These are phyloP conservation scores for Notarius lentiginosus DNA, from an alignment of 2,113 vertebrate species.

Conservation along the genomic window DNA sequence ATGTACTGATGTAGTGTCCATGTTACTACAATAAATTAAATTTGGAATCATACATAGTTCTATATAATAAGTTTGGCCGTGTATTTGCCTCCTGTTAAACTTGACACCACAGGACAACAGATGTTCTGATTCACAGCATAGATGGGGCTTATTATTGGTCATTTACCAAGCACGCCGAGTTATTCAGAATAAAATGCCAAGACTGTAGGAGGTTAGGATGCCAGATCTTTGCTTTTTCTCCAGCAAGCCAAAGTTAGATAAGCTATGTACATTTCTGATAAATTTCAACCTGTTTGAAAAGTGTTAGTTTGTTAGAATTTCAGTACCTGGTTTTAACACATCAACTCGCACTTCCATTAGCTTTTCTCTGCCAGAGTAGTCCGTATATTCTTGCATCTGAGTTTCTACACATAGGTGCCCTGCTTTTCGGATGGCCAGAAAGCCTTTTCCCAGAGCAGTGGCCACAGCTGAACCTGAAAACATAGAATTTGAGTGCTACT, in stretches of 20 bases:
- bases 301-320: not conserved
- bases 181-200: not conserved
- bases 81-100: not conserved
- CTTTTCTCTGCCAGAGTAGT: constrained; percentile 79
- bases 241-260: not conserved
- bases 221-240: not conserved
- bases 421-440: constrained; percentile 81
- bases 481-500: not conserved
- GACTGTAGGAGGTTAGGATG: not conserved
- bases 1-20: not conserved
- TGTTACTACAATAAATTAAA: not conserved
- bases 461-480: constrained; percentile 74
- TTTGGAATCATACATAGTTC: not conserved
- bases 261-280: no score
- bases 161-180: not conserved
- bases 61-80: not conserved
- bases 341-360: constrained; percentile 80
- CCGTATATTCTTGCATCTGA: constrained; percentile 67
- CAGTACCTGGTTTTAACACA: constrained; percentile 73
- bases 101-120: not conserved
- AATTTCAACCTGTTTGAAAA: not conserved
- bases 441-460: constrained; percentile 74
- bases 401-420: constrained; percentile 82
- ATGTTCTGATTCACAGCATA: not conserved
- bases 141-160: not conserved